Evolutionary conservation across 23 tunicate species (phyloP).

Genomic region (Ciona savignyi): DNA sequence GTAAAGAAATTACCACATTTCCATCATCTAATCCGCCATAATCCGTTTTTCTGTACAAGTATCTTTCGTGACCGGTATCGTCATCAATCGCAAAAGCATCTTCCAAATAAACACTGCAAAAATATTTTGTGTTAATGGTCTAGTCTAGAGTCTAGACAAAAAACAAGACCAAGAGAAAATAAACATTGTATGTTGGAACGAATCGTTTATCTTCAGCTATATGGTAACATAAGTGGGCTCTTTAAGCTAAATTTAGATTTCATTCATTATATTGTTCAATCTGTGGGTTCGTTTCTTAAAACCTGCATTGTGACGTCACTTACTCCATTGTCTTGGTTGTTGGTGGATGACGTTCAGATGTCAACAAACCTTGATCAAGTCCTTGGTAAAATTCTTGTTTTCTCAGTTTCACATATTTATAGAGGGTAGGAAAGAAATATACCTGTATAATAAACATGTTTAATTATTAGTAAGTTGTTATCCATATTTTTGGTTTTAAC

Average conservation of each 20-base stretch:
- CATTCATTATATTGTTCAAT: too few relatives aligned
- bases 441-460: conserved; percentile 25
- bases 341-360: conserved; percentile 49
- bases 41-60: conserved; percentile 7
- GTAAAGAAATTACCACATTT: too few relatives aligned
- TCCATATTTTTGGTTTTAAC: conserved; percentile 1
- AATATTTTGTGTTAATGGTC: too few relatives aligned
- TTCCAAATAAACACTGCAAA: conserved; percentile 43
- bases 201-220: too few relatives aligned
- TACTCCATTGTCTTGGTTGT: conserved; percentile 38
- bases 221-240: too few relatives aligned
- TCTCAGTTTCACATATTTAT: conserved; percentile 50
- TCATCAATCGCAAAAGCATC: conserved; percentile 69
- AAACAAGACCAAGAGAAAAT: too few relatives aligned
- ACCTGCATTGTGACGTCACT: conserved; percentile 18
- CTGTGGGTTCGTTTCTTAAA: too few relatives aligned
- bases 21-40: neutral
- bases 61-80: conserved; percentile 34
- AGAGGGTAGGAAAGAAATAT: conserved; percentile 55
- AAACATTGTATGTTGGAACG: too few relatives aligned
- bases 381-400: conserved; percentile 53
- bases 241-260: too few relatives aligned
- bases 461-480: neutral
- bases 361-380: conserved; percentile 74
- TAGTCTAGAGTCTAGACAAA: too few relatives aligned